Evolutionary conservation across 1,140 invertebrate genomes (phyloP).

Genomic region (Drosophila funebris): DNA sequence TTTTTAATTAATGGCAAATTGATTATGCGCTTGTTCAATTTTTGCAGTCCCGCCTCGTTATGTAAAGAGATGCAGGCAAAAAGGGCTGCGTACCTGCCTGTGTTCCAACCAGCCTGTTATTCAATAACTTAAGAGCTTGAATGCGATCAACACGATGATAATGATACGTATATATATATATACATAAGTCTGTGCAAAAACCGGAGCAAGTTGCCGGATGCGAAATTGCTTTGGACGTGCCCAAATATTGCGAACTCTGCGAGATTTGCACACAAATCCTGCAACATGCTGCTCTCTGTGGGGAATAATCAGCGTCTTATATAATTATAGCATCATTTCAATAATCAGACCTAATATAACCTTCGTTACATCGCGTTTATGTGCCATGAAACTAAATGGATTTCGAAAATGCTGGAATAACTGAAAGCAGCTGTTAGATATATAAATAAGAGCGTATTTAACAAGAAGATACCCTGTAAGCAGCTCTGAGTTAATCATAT

Average conservation of each 20-base stretch:
- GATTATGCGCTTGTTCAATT: constrained; percentile 59
- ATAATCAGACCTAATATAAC: too few species aligned
- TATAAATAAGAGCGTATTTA: too few species aligned
- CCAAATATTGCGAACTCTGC: constrained; percentile 1
- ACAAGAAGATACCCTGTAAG: too few species aligned
- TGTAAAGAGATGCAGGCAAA: constrained; percentile 59
- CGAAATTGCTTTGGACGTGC: constrained; percentile 44
- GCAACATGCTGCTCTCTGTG: neutral
- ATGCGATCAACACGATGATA: constrained; percentile 8
- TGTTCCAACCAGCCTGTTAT: constrained; percentile 29
- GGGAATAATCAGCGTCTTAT: neutral
- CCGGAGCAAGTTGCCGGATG: constrained; percentile 70
- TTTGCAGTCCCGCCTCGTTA: constrained; percentile 61
- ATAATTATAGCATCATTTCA: neutral
- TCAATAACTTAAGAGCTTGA: constrained; percentile 39
- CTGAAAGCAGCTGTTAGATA: too few species aligned
- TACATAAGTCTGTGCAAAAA: constrained; percentile 31
- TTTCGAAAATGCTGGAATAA: too few species aligned
- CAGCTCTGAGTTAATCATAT: too few species aligned
- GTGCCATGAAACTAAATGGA: too few species aligned
- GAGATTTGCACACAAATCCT: neutral
- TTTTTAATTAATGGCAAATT: constrained; percentile 68
- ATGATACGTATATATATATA: neutral
- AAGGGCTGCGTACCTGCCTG: constrained; percentile 27
- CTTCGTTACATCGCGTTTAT: too few species aligned